Evolutionary conservation across 2,797 vertebrate species (phyloP).

Genomic region (Malacoraja senta): DNA sequence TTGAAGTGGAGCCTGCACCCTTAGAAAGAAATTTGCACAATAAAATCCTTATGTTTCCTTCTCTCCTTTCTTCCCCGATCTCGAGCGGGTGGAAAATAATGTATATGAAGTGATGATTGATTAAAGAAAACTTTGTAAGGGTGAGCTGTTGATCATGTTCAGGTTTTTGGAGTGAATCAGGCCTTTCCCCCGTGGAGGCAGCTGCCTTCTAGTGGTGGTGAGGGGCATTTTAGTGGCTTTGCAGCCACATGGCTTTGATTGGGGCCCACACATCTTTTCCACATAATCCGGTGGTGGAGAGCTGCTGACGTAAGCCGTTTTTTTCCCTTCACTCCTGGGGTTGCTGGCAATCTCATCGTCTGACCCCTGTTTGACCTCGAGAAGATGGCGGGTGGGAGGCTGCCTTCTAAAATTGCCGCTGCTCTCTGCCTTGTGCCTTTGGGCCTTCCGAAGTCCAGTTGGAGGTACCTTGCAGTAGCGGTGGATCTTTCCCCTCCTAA

Average conservation of each 20-base stretch:
- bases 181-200: neutral
- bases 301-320: neutral
- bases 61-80: neutral
- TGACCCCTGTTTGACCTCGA: neutral
- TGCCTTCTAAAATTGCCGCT: neutral
- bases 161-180: neutral
- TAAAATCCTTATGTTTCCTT: slow-evolving; percentile 11
- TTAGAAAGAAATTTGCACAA: slow-evolving; percentile 34
- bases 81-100: neutral
- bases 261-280: too few species aligned
- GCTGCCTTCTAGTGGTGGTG: neutral
- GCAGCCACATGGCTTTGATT: neutral
- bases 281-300: neutral
- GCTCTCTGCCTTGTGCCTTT: neutral
- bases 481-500: too few species aligned
- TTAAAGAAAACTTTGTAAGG: neutral
- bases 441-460: neutral
- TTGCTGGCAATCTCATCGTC: neutral
- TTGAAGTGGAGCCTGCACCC: slow-evolving; percentile 5
- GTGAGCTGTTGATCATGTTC: neutral
- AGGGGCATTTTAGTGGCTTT: neutral
- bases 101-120: neutral
- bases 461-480: neutral
- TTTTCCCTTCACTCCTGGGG: neutral
- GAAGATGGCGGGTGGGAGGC: neutral